Evolutionary conservation across 2,888 invertebrate species (phyloP), one percentile per base, ranked within the genome.

Genomic region (Euplexia lucipara): DNA sequence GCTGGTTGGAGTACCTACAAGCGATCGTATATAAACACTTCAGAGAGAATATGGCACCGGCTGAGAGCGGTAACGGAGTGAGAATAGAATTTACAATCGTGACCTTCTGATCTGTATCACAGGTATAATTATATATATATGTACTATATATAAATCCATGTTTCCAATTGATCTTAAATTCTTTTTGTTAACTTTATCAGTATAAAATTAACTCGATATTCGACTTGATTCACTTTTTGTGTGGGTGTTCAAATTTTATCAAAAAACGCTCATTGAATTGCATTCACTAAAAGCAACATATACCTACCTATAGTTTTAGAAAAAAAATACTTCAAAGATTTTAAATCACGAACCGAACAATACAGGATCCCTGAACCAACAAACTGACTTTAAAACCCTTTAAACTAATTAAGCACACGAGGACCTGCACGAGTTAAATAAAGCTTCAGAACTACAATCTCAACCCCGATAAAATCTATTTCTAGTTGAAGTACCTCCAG

Each of bases 41-140:
- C 20, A 54, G n/a, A 45, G 35, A 41, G 34, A 34, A 32, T 22
- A 44, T 20, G 14, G 22, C 14, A n/a, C 8, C 12, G 8, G 26
- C n/a, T 37, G 47, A 44, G 9, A 20, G n/a, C 8, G 12, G 34
- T 9, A 52, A 26, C 39, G 35, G 20, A 18, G n/a, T 35, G 20
- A 54, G n/a, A 51, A 32, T 3, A 32, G 20, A n/a, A 56, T 75
- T 69, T 75, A 59, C 54, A 54, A 56, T 51, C 30, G 12, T 2
- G 56, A 8, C n/a, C 30, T 34, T 57, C 10, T 41, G 42, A 39
- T 51, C 41, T 45, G n/a, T 39, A 57, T 47, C 16, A 37, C 22
- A n/a, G n/a, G n/a, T n/a, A n/a, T n/a, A n/a, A n/a, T n/a, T n/a
- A n/a, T n/a, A n/a, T n/a, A 26, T 26, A 26, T 2, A 5, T 26